phyloP scores from a whole-genome alignment of 2,113 vertebrate genomes.

The Laticauda colubrina region DNA sequence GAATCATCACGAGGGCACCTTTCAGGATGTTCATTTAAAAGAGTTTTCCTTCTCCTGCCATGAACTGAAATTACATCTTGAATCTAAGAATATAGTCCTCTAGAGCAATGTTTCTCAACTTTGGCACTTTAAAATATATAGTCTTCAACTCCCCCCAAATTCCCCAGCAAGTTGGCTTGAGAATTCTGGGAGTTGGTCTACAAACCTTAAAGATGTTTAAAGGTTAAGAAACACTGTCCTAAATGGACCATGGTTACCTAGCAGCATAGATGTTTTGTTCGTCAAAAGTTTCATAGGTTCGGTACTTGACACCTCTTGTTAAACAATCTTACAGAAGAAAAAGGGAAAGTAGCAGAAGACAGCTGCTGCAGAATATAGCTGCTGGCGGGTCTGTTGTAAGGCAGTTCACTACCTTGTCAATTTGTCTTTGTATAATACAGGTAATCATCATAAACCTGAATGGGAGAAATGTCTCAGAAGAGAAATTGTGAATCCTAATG shows the following conservation, averaged over 20 bases:
- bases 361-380: neutral
- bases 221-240: neutral
- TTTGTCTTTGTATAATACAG: neutral
- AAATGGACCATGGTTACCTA: neutral
- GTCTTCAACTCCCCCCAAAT: neutral
- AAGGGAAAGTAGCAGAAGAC: neutral
- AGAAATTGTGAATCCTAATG: neutral
- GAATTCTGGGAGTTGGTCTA: neutral
- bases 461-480: neutral
- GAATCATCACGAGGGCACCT: conserved; percentile 21
- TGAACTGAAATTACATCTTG: neutral
- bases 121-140: neutral
- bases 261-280: neutral
- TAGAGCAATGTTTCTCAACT: neutral
- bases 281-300: neutral
- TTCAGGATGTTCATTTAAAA: conserved; percentile 2
- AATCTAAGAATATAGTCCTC: neutral
- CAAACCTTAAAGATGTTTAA: neutral
- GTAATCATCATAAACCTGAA: neutral
- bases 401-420: neutral
- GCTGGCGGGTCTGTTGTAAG: neutral
- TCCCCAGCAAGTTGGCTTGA: neutral
- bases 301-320: neutral
- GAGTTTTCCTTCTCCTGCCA: conserved; percentile 23
- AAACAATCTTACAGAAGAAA: neutral